Base-by-base conservation (phyloP, 92 coral and sea anemone species). In the Porites evermanni region DNA sequence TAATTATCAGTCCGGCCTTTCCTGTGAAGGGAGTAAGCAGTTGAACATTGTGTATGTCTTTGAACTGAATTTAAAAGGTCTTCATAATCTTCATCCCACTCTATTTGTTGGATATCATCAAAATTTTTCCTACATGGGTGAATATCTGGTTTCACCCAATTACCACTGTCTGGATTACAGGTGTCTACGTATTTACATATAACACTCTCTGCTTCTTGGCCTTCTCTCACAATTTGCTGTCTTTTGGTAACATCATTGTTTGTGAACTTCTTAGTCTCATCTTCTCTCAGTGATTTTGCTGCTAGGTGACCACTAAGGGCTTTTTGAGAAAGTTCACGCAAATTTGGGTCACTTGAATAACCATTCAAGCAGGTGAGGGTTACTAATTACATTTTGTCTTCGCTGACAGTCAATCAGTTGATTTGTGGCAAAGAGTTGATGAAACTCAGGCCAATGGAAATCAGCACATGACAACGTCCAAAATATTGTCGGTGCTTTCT, bases 391-490 rank as follows among this genome's bases (percentile, higher is more conserved):
- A 91, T 91, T 87, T 70, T 50, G 10, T 70, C 81, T 61, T 21
- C 80, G 67, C 63, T 74, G 66, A 80, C 50, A 52, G 38, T 79
- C 59, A 56, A 66, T 50, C 63, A 53, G 76, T 77, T 89, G 82
- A 85, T 68, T 67, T 76, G 84, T 26, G 67, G 77, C 58, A 74
- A 24, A 29, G 83, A 90, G 89, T 61, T 56, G 87, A 86, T 68
- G 90, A 64, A 90, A 90, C 72, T 90, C 93, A 53, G 93, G 92
- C 88, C 92, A 89, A 64, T 84, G 85, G 56, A 59, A 90, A 53
- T 90, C 87, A 32, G 90, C 93, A 86, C 93, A 90, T 23, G 93
- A 75, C 86, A 89, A 85, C 0, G 83, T 89, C 70, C 68, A 90
- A 74, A 90, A 67, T 59, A 90, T 90, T 85, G 87, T 90, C 17